Evolutionary conservation across 1,140 invertebrate species (phyloP), one percentile per base, ranked within the genome.

Genomic region (Drosophila funebris): DNA sequence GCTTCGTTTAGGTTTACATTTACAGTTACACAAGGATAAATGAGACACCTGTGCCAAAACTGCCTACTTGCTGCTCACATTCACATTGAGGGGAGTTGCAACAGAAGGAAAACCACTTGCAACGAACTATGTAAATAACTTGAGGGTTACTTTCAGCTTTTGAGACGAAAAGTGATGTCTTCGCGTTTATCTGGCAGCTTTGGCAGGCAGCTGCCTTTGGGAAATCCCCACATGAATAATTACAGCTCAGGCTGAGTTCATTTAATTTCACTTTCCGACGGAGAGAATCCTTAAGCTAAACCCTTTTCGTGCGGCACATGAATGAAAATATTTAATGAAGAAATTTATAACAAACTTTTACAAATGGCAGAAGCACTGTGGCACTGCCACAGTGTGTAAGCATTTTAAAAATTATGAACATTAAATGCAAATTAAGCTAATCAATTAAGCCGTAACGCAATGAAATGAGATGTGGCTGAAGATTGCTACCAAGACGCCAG

Each of bases 301-400:
- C 75, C 79, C 68, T 77, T 79, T 73, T 20, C 20, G 16, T 27
- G 44, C 29, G 75, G 73, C 50, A 78, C 67, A 72, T 72, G 80
- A 76, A 79, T 73, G 80, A 76, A 83, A 84, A 83, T 83, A 83
- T 88, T 87, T 87, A 85, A 85, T 85, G 82, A 87, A 87, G 82
- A 85, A 85, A 85, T 85, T 81, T 85, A 85, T 85, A 85, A 85
- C 74, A 77, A 85, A 85, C 56, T 85, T 76, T 72, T 43, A 63
- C 61, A 68, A 83, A 76, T 68, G 75, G 50, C 62, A 63, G 54
- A 56, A 56, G 67, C 31, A 16, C 13, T 1, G 58, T 1, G 58
- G 46, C 16, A 56, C 27, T 11, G 41, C 44, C 56, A 61, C 37
- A 16, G 43, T 39, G 46, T 48, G 48, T 27, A 27, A 29, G 41